Conservation (phyloP, 2,888 invertebrate species). For the Melinaea marsaeus region DNA sequence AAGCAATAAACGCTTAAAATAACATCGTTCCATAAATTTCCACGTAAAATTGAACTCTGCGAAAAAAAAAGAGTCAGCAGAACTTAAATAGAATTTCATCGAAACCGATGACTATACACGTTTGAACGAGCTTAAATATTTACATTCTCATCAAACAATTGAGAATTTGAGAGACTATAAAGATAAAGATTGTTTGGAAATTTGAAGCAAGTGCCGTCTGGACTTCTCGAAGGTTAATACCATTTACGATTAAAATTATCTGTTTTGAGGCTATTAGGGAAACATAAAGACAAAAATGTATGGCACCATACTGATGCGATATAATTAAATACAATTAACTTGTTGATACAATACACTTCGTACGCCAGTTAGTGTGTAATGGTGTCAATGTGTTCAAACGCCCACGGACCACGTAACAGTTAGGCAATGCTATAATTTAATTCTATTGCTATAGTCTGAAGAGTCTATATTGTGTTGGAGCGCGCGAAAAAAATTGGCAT, state of each 20-base stretch:
- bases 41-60: not conserved
- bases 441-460: too few species aligned
- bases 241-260: conserved; percentile 9
- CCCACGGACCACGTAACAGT: conserved; percentile 15
- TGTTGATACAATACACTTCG: too few species aligned
- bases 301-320: too few species aligned
- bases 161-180: conserved; percentile 12
- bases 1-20: too few species aligned
- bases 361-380: conserved; percentile 9
- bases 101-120: not conserved
- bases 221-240: conserved; percentile 20
- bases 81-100: conserved; percentile 6
- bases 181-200: conserved; percentile 16
- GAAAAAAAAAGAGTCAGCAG: not conserved
- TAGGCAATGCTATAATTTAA: conserved; percentile 3
- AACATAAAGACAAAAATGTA: too few species aligned
- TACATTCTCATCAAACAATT: conserved; percentile 20
- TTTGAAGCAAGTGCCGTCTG: conserved; percentile 18
- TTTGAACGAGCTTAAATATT: conserved; percentile 13
- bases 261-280: not conserved
- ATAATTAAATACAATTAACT: too few species aligned
- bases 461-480: too few species aligned
- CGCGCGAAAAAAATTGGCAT: too few species aligned
- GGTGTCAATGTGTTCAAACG: conserved; percentile 25
- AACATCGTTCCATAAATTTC: not conserved